Base-by-base conservation (phyloP, 2,888 invertebrate genomes). In the Zaprionus bogoriensis region DNA sequence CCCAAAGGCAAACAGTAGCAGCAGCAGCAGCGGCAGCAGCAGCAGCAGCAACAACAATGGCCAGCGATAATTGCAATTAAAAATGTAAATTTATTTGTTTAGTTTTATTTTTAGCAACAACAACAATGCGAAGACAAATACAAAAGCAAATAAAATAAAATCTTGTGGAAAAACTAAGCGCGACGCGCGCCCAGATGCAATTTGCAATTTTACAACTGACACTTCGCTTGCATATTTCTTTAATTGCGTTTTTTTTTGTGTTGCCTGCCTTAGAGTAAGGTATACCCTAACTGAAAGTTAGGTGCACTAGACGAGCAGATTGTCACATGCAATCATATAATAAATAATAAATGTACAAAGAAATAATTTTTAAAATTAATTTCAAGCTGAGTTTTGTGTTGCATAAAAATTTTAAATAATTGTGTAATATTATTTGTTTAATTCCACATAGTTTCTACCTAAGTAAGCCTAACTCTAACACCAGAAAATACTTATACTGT, bases 51-150 rank as follows among this genome's bases (percentile, higher is more conserved):
- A 72, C 67, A 76, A 75, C 54, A 82, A 76, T 63, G 61, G 76
- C 47, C 60, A 72, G 77, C 69, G 76, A 84, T 80, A 77, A 77
- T 81, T 81, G 83, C 87, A 87, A 83, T 87, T 87, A 84, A 84
- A 87, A 84, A 87, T 83, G 77, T 84, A 74, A 84, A 87, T 83
- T 78, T 77, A 83, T 83, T 81, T 70, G 32, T 68, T 67, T 75
- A 67, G 79, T 61, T 85, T 74, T 86, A 84, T 87, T 87, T 83
- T 76, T 83, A 86, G 84, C 74, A 66, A 47, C 76, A 70, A 70
- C 70, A 63, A 62, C 62, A 52, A 41, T 58, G 30, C 61, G 39
- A 51, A 41, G 23, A 45, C 48, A 27, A 28, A 44, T 22, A 54
- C 39, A 45, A 20, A 51, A 59, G 41, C 41, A 55, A 55, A 44